Evolutionary conservation across 2,113 vertebrate genomes (phyloP), one percentile per base, ranked within the genome.

Genomic region (Mugil cephalus): DNA sequence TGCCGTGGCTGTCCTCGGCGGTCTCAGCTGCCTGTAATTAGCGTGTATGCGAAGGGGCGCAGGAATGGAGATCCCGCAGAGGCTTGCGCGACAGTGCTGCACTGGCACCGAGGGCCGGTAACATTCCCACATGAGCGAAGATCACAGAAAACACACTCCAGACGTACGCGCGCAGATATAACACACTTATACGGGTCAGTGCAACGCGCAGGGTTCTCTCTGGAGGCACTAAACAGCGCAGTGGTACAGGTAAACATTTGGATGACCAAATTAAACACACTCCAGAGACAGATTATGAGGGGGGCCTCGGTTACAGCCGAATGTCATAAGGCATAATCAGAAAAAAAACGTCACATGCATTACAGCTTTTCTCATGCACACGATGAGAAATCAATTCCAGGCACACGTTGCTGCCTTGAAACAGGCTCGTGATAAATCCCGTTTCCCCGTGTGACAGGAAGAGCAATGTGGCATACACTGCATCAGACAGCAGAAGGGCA

Each of bases 21-120:
- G 83, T 63, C 70, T 66, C 68, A 81, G 80, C 45, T 79, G 75
- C 59, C 61, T 71, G 48, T 84, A 79, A 79, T 85, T 84, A 82
- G 54, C 60, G 42, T 67, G 68, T 21, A 83, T 58, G 65, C 79
- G 77, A 80, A 80, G 40, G n/a, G 80, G 54, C 18, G 52, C 38
- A 60, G 72, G 55, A 71, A 77, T 35, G 46, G 34, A 74, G 55
- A 64, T 64, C 74, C 69, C 76, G 52, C 34, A 40, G 73, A 66
- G 66, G 50, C 69, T 54, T 50, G 15, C n/a, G 38, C 69, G 63
- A 82, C 73, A 65, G 51, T 64, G 55, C 36, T 36, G 59, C 19
- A 47, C 15, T 19, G 43, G 48, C 54, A 67, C 61, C 54, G 43
- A 69, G 56, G 61, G 74, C 43, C 13, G 10, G 15, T 56, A 15